Conservation (phyloP, 2,888 invertebrate species). For the Campopleginae sp. region DNA sequence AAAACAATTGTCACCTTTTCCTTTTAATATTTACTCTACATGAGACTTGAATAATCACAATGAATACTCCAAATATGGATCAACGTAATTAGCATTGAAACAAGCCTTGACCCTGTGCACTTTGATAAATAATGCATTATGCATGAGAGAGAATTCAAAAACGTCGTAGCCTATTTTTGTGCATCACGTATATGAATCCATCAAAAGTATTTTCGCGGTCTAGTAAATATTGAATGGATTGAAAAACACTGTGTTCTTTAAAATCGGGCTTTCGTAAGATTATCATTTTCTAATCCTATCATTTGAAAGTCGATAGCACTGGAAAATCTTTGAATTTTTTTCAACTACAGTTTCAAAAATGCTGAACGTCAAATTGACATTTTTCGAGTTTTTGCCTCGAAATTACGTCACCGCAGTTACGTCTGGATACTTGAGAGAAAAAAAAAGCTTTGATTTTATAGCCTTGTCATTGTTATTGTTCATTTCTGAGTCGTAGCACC, state of each 20-base stretch:
- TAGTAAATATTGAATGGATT: slow-evolving; percentile 30
- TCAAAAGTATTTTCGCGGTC: slow-evolving; percentile 11
- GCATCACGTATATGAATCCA: slow-evolving; percentile 3
- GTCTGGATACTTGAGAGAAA: slow-evolving; percentile 43
- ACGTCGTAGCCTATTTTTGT: slow-evolving; percentile 42
- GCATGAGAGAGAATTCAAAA: slow-evolving; percentile 15
- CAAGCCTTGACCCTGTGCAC: slow-evolving; percentile 43
- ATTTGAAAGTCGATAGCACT: background rate
- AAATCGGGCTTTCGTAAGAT: background rate
- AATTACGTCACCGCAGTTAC: slow-evolving; percentile 17
- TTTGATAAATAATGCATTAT: slow-evolving; percentile 28
- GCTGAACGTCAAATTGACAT: background rate
- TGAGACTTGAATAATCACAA: background rate
- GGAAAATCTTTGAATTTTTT: background rate
- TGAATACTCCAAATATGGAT: background rate
- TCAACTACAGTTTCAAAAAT: background rate
- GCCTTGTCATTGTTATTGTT: slow-evolving; percentile 63
- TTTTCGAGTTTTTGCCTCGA: background rate
- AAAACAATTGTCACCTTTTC: background rate
- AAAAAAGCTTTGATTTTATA: slow-evolving; percentile 12
- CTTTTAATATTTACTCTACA: background rate
- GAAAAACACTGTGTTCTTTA: background rate
- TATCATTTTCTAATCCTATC: background rate
- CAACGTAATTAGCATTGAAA: slow-evolving; percentile 37
- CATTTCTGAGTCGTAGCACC: slow-evolving; percentile 55